Percentiles rank a stretch among this genome's conserved stretches.
These are phyloP conservation scores for Entosphenus tridentatus DNA, from an alignment of 2,113 vertebrate genomes.

Conservation along the genomic window DNA sequence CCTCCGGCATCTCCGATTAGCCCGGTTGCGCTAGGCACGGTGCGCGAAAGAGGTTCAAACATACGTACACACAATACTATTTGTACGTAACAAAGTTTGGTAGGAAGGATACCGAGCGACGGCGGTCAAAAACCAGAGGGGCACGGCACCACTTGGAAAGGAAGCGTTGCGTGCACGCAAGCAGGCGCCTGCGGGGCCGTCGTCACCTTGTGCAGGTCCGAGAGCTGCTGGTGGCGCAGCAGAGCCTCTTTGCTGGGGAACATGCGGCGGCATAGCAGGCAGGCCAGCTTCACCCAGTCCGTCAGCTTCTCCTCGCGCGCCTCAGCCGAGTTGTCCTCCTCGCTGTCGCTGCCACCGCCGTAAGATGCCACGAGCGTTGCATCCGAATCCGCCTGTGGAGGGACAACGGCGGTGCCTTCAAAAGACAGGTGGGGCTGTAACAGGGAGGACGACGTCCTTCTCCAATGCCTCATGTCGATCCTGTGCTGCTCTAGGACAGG, in stretches of 20 bases:
- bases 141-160: background rate
- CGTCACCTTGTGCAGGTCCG: conserved; percentile 52
- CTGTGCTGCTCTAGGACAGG: too few species aligned
- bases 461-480: too few species aligned
- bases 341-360: conserved; percentile 83
- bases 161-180: background rate
- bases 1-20: too few species aligned
- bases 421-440: too few species aligned
- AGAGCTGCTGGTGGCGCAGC: conserved; percentile 62
- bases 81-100: background rate
- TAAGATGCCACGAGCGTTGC: conserved; percentile 63
- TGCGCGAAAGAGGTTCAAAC: background rate
- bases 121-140: background rate
- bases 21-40: background rate
- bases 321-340: conserved; percentile 37
- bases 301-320: conserved; percentile 47
- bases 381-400: too few species aligned
- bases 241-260: conserved; percentile 69
- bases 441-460: too few species aligned
- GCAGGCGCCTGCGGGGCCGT: background rate
- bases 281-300: conserved; percentile 63
- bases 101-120: background rate
- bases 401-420: too few species aligned
- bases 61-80: background rate
- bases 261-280: conserved; percentile 56